These are phyloP conservation scores for Darevskia mixta DNA, from an alignment of 2,797 vertebrate genomes.

Conservation along the genomic window DNA sequence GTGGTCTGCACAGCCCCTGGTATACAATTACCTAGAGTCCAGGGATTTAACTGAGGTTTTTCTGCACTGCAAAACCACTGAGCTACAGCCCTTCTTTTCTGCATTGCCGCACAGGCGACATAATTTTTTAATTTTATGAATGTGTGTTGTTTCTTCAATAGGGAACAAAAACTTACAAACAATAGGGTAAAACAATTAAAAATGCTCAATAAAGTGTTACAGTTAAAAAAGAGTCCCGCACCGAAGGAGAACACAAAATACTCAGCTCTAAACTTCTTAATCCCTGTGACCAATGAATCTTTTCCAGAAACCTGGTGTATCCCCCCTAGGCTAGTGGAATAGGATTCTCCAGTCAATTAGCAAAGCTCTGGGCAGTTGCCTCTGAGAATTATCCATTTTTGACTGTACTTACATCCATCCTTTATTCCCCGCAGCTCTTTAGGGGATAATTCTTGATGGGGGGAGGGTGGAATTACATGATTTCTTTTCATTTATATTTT, in stretches of 20 bases:
- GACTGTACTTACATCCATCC: slow-evolving; percentile 46
- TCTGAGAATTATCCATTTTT: slow-evolving; percentile 63
- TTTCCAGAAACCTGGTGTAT: slow-evolving; percentile 38
- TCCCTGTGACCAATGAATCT: slow-evolving; percentile 36
- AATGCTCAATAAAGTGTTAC: not conserved
- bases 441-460: slow-evolving; percentile 66
- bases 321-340: slow-evolving; percentile 34
- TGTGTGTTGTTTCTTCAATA: not conserved
- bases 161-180: not conserved
- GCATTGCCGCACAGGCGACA: not conserved
- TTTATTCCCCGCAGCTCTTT: slow-evolving; percentile 62
- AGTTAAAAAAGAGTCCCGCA: not conserved
- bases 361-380: slow-evolving; percentile 58
- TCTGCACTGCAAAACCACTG: not conserved
- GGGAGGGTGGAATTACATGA: slow-evolving; percentile 34
- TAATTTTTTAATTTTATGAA: not conserved
- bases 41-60: not conserved
- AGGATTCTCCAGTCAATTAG: slow-evolving; percentile 66
- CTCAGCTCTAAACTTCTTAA: slow-evolving; percentile 17
- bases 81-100: no score
- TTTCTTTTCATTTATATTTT: slow-evolving; percentile 76
- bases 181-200: not conserved
- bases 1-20: no score
- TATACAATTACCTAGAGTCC: not conserved
- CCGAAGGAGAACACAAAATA: not conserved